These are phyloP conservation scores for Smittia aterrima DNA, from an alignment of 2,888 invertebrate genomes.

Conservation along the genomic window DNA sequence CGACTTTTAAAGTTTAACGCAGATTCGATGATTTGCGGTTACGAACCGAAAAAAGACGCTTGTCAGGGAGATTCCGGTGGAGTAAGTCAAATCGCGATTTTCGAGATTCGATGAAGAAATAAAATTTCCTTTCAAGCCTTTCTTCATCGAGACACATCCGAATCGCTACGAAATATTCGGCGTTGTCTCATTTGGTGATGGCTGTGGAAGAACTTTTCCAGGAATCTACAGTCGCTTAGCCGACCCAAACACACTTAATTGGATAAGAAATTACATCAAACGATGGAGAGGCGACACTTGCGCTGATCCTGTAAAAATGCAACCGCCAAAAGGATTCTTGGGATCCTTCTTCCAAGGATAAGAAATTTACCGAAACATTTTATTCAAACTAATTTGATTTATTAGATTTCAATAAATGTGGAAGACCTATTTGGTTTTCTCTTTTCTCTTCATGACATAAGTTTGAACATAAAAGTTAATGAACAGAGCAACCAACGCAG, in stretches of 20 bases:
- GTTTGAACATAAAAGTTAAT: constrained; percentile 9
- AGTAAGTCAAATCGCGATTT: neutral
- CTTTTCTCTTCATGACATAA: neutral
- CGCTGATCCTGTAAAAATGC: neutral
- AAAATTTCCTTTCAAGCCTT: neutral
- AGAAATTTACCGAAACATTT: too few relatives aligned
- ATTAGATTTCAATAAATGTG: too few relatives aligned
- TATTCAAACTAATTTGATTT: too few relatives aligned
- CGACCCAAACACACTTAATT: neutral
- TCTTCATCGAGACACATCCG: constrained; percentile 24
- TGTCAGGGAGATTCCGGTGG: constrained; percentile 51
- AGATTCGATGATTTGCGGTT: constrained; percentile 63
- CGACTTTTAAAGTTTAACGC: constrained; percentile 55
- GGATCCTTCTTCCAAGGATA: too few relatives aligned
- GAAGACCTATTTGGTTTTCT: too few relatives aligned
- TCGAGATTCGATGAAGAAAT: neutral
- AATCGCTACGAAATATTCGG: constrained; percentile 32
- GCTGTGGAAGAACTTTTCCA: constrained; percentile 29
- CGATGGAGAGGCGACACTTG: neutral
- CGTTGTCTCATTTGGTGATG: constrained; percentile 35
- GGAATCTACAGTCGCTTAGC: constrained; percentile 5
- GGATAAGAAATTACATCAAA: constrained; percentile 19
- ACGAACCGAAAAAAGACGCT: constrained; percentile 60
- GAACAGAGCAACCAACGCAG: neutral
- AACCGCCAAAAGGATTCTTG: too few relatives aligned